phyloP scores from a whole-genome alignment of 2,113 vertebrate genomes.

The mouse (Mus musculus) region DNA sequence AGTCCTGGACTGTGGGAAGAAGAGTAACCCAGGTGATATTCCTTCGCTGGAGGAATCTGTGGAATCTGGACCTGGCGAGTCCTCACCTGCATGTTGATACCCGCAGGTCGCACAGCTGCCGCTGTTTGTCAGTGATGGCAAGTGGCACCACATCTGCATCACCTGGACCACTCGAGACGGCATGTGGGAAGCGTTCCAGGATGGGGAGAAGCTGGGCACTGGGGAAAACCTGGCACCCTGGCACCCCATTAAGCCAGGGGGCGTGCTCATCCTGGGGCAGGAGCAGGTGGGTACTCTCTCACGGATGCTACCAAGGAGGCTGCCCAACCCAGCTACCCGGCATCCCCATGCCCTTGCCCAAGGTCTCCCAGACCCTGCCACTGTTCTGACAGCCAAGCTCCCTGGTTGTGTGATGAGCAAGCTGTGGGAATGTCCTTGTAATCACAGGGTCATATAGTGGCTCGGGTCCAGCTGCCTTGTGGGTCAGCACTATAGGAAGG shows the following conservation, averaged over 20 bases:
- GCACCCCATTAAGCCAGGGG: constrained; percentile 99
- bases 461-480: not conserved
- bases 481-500: not conserved
- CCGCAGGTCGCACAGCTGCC: constrained; percentile 96
- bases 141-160: constrained; percentile 99
- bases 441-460: not conserved
- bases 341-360: not conserved
- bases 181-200: constrained; percentile 99
- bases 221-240: constrained; percentile 99
- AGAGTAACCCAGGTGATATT: no score
- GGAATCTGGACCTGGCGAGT: rapidly evolving
- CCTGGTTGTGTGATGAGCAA: rapidly evolving
- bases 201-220: constrained; percentile 96
- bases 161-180: constrained; percentile 99
- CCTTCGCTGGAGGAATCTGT: not conserved
- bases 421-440: no score
- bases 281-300: constrained; percentile 93
- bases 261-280: constrained; percentile 97
- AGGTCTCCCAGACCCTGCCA: not conserved
- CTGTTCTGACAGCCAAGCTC: rapidly evolving
- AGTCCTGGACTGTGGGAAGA: not conserved
- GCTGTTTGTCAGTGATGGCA: constrained; percentile 95
- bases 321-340: not conserved
- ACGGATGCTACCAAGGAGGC: rapidly evolving
- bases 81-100: not conserved